Base-by-base conservation (phyloP, 1,140 invertebrate species). In the Musca vetustissima region DNA sequence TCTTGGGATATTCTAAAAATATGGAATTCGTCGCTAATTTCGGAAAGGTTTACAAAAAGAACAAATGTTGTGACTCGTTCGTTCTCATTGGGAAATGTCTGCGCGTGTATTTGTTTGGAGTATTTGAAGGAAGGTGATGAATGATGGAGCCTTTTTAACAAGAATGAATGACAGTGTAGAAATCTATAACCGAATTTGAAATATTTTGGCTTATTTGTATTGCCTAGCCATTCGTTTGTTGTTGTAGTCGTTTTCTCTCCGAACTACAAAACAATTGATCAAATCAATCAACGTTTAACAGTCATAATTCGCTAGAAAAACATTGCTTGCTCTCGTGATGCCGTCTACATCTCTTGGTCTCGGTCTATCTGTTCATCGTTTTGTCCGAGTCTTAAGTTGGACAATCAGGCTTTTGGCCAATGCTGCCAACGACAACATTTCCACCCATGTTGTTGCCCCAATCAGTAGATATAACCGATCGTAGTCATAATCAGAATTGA, bases 221-320 rank as follows among this genome's bases (percentile, higher is more conserved):
- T 43, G 13, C 13, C 11, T 11, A 43, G 13, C 36, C 28, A 28
- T 28, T 28, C 28, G 28, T 7, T 43, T 9, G 36, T 43, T 43
- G 36, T 13, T 43, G 36, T 43, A 2, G 36, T 7, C 36, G 4
- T 43, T 43, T 43, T 43, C 36, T 13, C 36, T 43, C 36, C 6
- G 13, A 43, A 8, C 11, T 43, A 43, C 11, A 11, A 43, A 43
- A 57, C 53, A 15, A 22, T 14, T 28, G 25, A 57, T 57, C 53
- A 57, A 28, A 57, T 57, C 53, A 57, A 57, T 57, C 53, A 57
- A 57, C 53, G 22, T 57, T 32, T 57, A 15, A 57, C 49, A 68
- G 67, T 69, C 68, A 69, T 69, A 65, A 64, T 64, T 69, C 68
- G 59, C 24, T 64, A 55, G 68, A 69, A 64, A 69, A 69, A 64